phyloP scores from a whole-genome alignment of 2,113 vertebrate species.

The Dasyprocta punctata region DNA sequence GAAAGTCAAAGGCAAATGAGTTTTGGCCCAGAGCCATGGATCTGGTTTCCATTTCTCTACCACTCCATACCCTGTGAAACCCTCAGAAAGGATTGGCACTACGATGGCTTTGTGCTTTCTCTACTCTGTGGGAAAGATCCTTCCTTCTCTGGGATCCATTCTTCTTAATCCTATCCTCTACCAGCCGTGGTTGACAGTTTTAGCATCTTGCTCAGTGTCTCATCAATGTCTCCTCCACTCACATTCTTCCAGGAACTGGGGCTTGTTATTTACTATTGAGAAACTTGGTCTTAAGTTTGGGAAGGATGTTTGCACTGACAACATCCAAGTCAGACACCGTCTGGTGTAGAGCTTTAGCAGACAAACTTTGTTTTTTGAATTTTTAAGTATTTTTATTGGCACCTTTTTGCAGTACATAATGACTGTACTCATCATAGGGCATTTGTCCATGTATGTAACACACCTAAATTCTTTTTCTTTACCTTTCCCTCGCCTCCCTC shows the following conservation, averaged over 20 bases:
- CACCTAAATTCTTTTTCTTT: too few species aligned
- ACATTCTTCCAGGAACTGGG: not conserved
- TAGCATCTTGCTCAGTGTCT: not conserved
- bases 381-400: too few species aligned
- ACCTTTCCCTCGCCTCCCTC: too few species aligned
- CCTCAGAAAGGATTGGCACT: too few species aligned
- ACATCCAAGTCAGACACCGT: not conserved
- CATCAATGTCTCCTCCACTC: not conserved
- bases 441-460: too few species aligned
- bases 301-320: not conserved
- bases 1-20: not conserved
- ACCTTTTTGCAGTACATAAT: too few species aligned
- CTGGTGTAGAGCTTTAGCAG: not conserved
- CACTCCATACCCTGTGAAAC: fast-evolving
- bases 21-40: not conserved
- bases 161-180: not conserved
- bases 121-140: not conserved
- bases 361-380: not conserved
- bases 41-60: fast-evolving
- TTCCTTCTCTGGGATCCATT: not conserved
- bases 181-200: not conserved
- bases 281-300: not conserved
- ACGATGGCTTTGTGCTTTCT: not conserved
- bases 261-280: not conserved
- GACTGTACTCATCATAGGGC: too few species aligned